These are phyloP conservation scores for Craseonycteris thonglongyai DNA, from an alignment of 2,113 vertebrate genomes.

Conservation along the genomic window DNA sequence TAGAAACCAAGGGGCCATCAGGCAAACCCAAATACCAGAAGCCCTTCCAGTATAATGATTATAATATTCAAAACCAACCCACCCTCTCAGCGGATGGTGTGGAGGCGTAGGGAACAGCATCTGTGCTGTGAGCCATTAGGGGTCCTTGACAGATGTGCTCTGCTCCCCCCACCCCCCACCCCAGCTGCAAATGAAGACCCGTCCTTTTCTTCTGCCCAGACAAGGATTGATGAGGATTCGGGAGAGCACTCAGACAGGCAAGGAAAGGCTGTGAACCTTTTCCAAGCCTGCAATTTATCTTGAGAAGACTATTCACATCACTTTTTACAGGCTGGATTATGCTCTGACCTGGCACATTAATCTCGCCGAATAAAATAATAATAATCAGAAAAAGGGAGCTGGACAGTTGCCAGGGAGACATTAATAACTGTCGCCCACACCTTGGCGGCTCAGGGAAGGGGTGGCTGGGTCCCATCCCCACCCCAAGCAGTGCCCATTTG, in stretches of 20 bases:
- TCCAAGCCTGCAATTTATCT: conserved; percentile 85
- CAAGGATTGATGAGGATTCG: conserved; percentile 85
- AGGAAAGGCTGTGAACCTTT: conserved; percentile 82
- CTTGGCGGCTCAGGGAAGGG: background rate
- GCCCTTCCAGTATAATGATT: conserved; percentile 26
- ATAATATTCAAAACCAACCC: conserved; percentile 44
- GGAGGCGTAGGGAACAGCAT: conserved; percentile 72
- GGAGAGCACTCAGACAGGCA: conserved; percentile 80
- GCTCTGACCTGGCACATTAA: conserved; percentile 84
- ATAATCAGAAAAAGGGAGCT: conserved; percentile 76
- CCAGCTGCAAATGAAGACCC: conserved; percentile 79
- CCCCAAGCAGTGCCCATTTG: background rate
- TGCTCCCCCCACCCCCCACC: conserved; percentile 68
- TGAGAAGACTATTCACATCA: conserved; percentile 79
- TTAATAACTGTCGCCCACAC: conserved; percentile 80
- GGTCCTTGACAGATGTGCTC: conserved; percentile 82
- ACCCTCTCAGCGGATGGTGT: conserved; percentile 47
- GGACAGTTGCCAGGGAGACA: conserved; percentile 80
- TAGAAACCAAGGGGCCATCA: conserved; percentile 54
- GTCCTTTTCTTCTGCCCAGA: conserved; percentile 80
- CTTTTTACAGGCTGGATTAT: conserved; percentile 73
- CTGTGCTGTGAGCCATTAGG: conserved; percentile 80
- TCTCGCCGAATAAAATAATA: conserved; percentile 85
- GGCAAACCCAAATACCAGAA: conserved; percentile 55
- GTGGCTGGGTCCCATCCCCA: background rate